Evolutionary conservation across 1,140 invertebrate genomes (phyloP).

Genomic region (Ephestia elutella): DNA sequence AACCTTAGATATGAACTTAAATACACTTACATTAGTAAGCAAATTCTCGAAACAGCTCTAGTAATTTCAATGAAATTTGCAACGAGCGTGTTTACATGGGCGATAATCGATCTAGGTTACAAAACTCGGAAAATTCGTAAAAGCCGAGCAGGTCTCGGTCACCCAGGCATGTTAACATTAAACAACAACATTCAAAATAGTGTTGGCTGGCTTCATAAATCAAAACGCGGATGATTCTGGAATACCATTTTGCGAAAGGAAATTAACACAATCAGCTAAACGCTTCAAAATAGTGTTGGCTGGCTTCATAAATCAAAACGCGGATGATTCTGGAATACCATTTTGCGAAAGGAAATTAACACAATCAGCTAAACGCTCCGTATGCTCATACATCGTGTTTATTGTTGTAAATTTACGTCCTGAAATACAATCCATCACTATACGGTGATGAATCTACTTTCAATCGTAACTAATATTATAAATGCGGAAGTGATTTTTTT

Average conservation of each 20-base stretch:
- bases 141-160: no score
- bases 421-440: no score
- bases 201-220: neutral
- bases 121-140: no score
- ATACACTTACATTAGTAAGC: no score
- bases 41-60: no score
- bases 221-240: neutral
- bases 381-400: neutral
- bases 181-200: neutral
- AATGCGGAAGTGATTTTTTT: no score
- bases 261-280: constrained; percentile 9
- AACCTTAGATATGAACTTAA: no score
- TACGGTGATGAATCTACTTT: no score
- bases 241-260: constrained; percentile 9
- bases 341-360: constrained; percentile 11
- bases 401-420: neutral
- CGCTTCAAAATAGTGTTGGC: neutral
- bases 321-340: neutral
- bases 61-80: no score
- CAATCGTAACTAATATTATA: no score
- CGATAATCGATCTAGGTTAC: no score
- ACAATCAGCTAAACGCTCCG: constrained; percentile 2
- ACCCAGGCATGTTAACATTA: neutral
- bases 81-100: no score
- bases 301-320: constrained; percentile 4